Evolutionary conservation across 1,140 invertebrate species (phyloP), one percentile per base, ranked within the genome.

Genomic region (Drusus annulatus): DNA sequence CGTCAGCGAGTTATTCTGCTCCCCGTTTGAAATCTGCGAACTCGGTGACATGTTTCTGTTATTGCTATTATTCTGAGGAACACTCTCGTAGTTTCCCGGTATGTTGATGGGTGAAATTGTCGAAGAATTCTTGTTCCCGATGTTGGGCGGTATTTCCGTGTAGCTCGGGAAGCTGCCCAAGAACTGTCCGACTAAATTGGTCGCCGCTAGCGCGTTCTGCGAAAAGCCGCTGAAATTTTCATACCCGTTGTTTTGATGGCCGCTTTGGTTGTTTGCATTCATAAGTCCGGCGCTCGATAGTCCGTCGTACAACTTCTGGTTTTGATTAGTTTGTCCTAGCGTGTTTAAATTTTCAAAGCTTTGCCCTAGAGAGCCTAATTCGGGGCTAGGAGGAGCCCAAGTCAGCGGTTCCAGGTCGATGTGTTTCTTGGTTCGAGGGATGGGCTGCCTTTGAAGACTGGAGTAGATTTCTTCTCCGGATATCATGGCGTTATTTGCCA

Each of bases 361-460:
- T 63, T 84, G 80, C n/a, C 82, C 83, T 0, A 85, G 58, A n/a
- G 79, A 80, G 13, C 68, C 78, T 4, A 83, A 69, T 54, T 84
- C 80, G 10, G 83, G 83, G 69, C 83, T 87, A 0, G 89, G 88
- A 21, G 83, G 84, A 4, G 83, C 81, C 85, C 85, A 85, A 17
- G 80, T 81, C 0, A 85, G 84, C 13, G 87, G 88, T 81, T 89
- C 87, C 13, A 89, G 80, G 78, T 91, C 91, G 0, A 91, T 90
- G 82, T 92, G 92, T 0, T 90, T 91, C 83, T 92, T 92, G 0
- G 89, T 88, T 8, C 90, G 81, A 0, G 91, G 92, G 84, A 92
- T 92, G 0, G 92, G 92, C 79, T 92, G 91, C 60, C 91, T 80
- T 75, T 92, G 90, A 52, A 92, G 81, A 58, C 89, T 90, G 82